A percentile compares a stretch with the other conserved stretches of the same genome.
phyloP scores from a whole-genome alignment of 2,113 vertebrate species.

The Azemiops feae region DNA sequence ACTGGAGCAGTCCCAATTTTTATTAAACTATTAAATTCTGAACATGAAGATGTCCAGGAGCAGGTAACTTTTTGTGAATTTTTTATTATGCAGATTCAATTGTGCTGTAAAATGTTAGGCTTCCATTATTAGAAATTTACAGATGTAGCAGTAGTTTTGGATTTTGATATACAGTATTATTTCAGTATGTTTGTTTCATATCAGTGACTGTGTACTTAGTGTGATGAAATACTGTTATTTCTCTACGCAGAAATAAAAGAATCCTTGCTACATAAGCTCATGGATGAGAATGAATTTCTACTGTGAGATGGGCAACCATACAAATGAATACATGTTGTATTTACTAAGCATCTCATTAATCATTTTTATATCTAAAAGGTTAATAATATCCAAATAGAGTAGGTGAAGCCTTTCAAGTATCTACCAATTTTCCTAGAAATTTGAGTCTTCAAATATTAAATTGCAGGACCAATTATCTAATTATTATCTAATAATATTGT shows the following conservation, averaged over 20 bases:
- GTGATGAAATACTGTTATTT: background rate
- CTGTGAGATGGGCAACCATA: background rate
- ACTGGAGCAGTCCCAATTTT: conserved; percentile 92
- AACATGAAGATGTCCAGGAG: conserved; percentile 92
- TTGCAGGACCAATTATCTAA: background rate
- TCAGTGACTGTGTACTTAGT: background rate
- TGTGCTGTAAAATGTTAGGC: background rate
- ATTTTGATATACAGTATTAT: background rate
- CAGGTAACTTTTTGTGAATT: conserved; percentile 74
- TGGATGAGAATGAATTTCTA: background rate
- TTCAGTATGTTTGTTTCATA: background rate
- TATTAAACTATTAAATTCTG: conserved; percentile 87
- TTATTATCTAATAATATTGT: background rate
- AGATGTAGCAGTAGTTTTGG: background rate
- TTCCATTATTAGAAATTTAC: background rate
- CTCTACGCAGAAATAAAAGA: background rate
- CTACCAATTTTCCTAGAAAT: background rate
- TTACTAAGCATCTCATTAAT: background rate
- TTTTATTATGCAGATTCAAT: background rate
- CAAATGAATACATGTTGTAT: background rate
- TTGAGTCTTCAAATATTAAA: background rate
- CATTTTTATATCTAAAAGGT: background rate
- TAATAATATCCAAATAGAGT: background rate
- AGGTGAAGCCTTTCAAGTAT: background rate
- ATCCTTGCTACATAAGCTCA: background rate